Evolutionary conservation across 2,797 vertebrate species (phyloP).

Genomic region (Galaxias olidus): DNA sequence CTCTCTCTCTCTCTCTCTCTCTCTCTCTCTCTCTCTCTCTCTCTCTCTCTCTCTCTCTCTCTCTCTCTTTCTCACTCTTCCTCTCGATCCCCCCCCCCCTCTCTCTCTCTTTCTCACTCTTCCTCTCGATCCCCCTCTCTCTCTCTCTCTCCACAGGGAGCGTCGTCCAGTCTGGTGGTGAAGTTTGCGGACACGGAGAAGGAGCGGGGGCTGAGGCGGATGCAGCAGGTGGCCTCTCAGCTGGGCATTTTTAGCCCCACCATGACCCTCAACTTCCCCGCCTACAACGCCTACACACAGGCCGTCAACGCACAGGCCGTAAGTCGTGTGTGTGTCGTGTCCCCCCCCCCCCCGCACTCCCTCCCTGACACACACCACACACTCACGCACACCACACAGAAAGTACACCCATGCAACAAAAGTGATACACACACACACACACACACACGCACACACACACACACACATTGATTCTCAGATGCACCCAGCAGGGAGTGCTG

Average conservation of each 20-base stretch:
- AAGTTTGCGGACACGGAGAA: slow-evolving; percentile 96
- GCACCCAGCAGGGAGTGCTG: slow-evolving; percentile 49
- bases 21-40: not conserved
- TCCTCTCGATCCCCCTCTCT: slow-evolving; percentile 8
- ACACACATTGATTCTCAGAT: slow-evolving; percentile 14
- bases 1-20: too few species aligned
- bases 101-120: not conserved
- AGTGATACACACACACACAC: slow-evolving; percentile 20
- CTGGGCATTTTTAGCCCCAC: slow-evolving; percentile 93
- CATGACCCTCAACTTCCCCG: slow-evolving; percentile 90
- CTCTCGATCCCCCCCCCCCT: not conserved
- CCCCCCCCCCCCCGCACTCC: too few species aligned
- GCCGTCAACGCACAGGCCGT: slow-evolving; percentile 81
- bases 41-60: not conserved
- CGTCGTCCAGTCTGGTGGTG: slow-evolving; percentile 94
- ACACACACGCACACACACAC: slow-evolving; percentile 23
- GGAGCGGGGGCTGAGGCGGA: slow-evolving; percentile 88
- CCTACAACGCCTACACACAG: slow-evolving; percentile 94
- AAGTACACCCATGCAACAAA: not conserved
- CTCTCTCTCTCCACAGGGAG: slow-evolving; percentile 72
- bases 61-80: too few species aligned
- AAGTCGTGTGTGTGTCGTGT: too few species aligned
- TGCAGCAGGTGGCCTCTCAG: slow-evolving; percentile 94
- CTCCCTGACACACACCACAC: slow-evolving; percentile 19
- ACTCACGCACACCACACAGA: not conserved